Percentiles rank a stretch among this genome's conserved stretches.
phyloP scores from a whole-genome alignment of 2,888 invertebrate genomes.

The Kryphioiulus occultus region DNA sequence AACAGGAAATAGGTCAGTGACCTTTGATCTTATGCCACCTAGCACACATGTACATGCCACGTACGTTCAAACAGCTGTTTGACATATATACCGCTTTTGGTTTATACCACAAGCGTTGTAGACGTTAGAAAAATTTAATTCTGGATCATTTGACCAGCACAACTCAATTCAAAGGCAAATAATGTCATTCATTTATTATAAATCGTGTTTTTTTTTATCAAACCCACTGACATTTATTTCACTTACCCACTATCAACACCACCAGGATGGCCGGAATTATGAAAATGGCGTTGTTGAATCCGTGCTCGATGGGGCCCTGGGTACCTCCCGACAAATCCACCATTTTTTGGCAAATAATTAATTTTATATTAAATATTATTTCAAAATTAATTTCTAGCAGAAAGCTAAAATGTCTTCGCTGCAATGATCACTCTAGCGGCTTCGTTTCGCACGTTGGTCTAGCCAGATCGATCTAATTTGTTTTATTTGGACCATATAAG shows the following conservation, averaged over 20 bases:
- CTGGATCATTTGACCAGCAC: not conserved
- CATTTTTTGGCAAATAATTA: slow-evolving; percentile 66
- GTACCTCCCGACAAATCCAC: slow-evolving; percentile 79
- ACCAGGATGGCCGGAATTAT: slow-evolving; percentile 84
- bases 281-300: slow-evolving; percentile 87
- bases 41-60: not conserved
- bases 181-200: no score
- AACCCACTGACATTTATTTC: no score
- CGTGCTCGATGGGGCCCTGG: slow-evolving; percentile 83
- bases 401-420: not conserved
- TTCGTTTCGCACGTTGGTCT: not conserved
- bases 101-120: no score
- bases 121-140: no score
- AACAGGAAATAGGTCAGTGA: not conserved
- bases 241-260: slow-evolving; percentile 78
- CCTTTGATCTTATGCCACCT: not conserved
- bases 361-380: not conserved
- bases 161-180: no score
- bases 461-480: no score
- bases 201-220: no score
- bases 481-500: no score
- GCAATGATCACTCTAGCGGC: not conserved
- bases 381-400: not conserved
- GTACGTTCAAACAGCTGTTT: slow-evolving; percentile 61
- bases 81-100: slow-evolving; percentile 54